Conservation (phyloP, 2,113 vertebrate species). For the Ariopsis seemanni region DNA sequence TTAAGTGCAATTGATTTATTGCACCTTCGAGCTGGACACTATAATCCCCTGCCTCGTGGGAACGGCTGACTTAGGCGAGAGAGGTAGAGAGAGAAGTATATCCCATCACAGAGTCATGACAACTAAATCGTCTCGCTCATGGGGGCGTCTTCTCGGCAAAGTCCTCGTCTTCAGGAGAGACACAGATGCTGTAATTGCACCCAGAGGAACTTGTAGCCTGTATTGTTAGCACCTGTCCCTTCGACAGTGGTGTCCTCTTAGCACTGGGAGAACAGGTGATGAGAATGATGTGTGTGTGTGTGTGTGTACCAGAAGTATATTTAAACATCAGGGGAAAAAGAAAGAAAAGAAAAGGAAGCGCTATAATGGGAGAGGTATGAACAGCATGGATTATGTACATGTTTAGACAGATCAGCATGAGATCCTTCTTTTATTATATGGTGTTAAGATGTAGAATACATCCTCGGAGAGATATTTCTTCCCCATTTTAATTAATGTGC, state of each 20-base stretch:
- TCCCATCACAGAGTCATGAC: slow-evolving; percentile 79
- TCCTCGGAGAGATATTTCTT: slow-evolving; percentile 50
- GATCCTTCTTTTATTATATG: slow-evolving; percentile 56
- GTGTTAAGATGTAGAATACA: slow-evolving; percentile 48
- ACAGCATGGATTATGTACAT: slow-evolving; percentile 50
- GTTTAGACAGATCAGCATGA: slow-evolving; percentile 53
- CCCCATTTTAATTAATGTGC: slow-evolving; percentile 52
- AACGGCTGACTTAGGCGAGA: slow-evolving; percentile 77
- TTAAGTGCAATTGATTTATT: slow-evolving; percentile 93
- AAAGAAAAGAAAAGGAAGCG: slow-evolving; percentile 11
- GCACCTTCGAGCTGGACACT: slow-evolving; percentile 79
- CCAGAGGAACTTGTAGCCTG: slow-evolving; percentile 69
- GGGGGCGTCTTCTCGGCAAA: slow-evolving; percentile 68
- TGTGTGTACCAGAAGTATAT: slow-evolving; percentile 31
- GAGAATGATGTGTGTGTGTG: neutral
- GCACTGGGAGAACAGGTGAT: slow-evolving; percentile 41
- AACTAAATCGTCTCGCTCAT: slow-evolving; percentile 77
- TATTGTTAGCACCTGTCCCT: slow-evolving; percentile 66
- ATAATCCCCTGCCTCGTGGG: slow-evolving; percentile 86
- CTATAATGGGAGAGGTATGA: slow-evolving; percentile 41
- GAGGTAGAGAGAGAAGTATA: slow-evolving; percentile 77
- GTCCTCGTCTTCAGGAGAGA: slow-evolving; percentile 65
- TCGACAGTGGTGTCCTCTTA: slow-evolving; percentile 55
- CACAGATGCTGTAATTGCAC: slow-evolving; percentile 66
- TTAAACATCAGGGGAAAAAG: slow-evolving; percentile 27